Percentiles rank a stretch among this genome's conserved stretches.
phyloP scores from a whole-genome alignment of 2,113 vertebrate species.

The Tricholaema leucomelas region DNA sequence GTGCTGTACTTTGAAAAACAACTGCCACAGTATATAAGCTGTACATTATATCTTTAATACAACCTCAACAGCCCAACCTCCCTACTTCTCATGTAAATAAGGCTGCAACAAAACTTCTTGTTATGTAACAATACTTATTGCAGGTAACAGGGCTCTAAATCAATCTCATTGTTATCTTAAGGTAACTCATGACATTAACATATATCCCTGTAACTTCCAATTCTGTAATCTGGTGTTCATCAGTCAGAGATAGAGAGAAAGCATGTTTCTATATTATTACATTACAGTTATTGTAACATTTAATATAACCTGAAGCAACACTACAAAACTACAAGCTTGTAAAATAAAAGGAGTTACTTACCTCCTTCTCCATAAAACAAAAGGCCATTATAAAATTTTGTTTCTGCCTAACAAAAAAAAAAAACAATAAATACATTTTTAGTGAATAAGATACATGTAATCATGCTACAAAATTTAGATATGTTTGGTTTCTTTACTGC shows the following conservation, averaged over 20 bases:
- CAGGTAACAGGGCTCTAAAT: neutral
- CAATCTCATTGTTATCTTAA: neutral
- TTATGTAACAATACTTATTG: neutral
- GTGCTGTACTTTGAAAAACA: neutral
- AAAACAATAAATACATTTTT: slow-evolving; percentile 54
- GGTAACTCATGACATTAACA: neutral
- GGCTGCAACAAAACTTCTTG: neutral
- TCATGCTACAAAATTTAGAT: neutral
- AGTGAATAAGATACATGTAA: neutral
- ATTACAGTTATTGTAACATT: neutral
- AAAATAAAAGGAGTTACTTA: slow-evolving; percentile 70
- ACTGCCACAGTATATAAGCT: neutral
- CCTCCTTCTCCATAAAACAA: slow-evolving; percentile 98
- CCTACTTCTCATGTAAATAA: neutral
- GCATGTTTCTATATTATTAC: neutral
- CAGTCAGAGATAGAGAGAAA: neutral
- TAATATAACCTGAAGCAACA: neutral
- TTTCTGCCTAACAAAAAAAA: slow-evolving; percentile 88
- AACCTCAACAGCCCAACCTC: neutral
- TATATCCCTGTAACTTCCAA: neutral
- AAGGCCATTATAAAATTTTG: slow-evolving; percentile 96
- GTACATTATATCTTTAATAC: neutral
- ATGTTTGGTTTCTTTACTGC: slow-evolving; percentile 9
- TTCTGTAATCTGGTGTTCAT: neutral
- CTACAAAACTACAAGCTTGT: neutral